Percentiles rank a stretch among this genome's conserved stretches.
Conservation (phyloP, 2,888 invertebrate genomes). For the Halictus quadricinctus region DNA sequence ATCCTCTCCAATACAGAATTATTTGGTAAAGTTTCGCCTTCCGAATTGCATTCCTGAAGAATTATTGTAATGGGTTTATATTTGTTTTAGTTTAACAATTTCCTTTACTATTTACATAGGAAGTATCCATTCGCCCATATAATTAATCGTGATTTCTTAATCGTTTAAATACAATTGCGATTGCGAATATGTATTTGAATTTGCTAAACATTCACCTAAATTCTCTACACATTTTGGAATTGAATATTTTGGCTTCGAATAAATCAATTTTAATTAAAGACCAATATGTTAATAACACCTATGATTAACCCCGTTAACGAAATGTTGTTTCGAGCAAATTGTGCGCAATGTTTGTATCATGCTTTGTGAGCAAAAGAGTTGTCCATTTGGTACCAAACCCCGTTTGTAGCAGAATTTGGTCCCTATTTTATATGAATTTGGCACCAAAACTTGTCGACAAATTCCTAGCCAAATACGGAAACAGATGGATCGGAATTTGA, state of each 20-base stretch:
- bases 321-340: no score
- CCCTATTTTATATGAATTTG: no score
- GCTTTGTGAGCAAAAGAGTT: no score
- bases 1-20: conserved; percentile 86
- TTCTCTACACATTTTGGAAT: neutral
- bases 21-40: conserved; percentile 76
- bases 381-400: no score
- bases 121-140: neutral
- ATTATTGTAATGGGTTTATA: neutral
- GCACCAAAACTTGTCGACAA: no score
- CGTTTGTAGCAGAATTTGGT: no score
- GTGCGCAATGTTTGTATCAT: no score
- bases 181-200: neutral
- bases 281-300: no score
- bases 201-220: neutral
- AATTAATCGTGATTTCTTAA: neutral
- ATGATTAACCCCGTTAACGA: no score
- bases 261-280: neutral
- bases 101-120: neutral
- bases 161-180: neutral
- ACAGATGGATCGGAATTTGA: no score
- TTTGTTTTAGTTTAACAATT: neutral
- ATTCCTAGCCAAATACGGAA: no score
- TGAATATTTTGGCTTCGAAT: neutral
- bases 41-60: conserved; percentile 54